A percentile compares a stretch with the other conserved stretches of the same genome.
phyloP scores from a whole-genome alignment of 92 coral and sea anemone species.

The Scolanthus callimorphus region DNA sequence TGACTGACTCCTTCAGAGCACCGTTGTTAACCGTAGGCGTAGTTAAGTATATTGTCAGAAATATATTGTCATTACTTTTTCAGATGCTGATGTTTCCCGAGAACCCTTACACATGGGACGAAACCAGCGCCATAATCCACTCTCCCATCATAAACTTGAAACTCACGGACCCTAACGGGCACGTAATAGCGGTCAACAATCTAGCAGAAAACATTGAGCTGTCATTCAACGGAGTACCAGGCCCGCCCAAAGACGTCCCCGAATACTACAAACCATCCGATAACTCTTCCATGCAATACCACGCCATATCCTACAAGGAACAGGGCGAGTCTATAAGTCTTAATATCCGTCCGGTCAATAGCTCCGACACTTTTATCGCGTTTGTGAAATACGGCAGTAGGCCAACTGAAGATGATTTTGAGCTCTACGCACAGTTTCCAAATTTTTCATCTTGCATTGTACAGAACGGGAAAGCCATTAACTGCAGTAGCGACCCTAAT shows the following conservation, averaged over 20 bases:
- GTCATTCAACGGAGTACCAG: constrained; percentile 25
- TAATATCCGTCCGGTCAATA: constrained; percentile 37
- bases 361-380: constrained; percentile 33
- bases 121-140: constrained; percentile 31
- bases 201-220: constrained; percentile 60
- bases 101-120: constrained; percentile 65
- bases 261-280: constrained; percentile 38
- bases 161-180: constrained; percentile 21
- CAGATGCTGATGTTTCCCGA: constrained; percentile 40
- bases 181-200: constrained; percentile 38
- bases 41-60: too few relatives aligned
- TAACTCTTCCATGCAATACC: constrained; percentile 61
- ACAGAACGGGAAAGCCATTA: constrained; percentile 6
- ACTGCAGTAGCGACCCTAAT: constrained; percentile 45
- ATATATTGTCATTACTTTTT: background rate
- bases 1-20: too few relatives aligned
- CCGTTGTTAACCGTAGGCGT: too few relatives aligned
- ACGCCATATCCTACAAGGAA: constrained; percentile 29
- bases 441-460: constrained; percentile 31
- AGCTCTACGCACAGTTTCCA: constrained; percentile 29
- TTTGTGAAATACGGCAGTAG: constrained; percentile 36
- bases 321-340: constrained; percentile 47
- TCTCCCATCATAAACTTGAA: constrained; percentile 36
- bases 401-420: constrained; percentile 44
- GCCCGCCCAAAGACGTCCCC: constrained; percentile 3